Evolutionary conservation across 2,888 invertebrate genomes (phyloP), one percentile per base, ranked within the genome.

Genomic region (Cantharis rustica): DNA sequence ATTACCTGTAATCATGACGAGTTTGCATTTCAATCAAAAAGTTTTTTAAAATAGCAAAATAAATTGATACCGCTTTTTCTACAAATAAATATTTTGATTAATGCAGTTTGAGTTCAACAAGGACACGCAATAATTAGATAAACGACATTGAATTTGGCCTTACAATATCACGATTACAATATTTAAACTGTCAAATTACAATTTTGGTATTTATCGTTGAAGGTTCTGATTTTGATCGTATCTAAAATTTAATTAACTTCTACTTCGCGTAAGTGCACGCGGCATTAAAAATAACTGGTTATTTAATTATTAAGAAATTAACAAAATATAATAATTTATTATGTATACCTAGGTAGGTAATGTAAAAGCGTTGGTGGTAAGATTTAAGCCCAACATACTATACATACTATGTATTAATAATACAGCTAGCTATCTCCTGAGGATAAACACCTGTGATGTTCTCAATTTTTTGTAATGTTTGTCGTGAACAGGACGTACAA

Each of bases 401-500:
- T 13, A 7, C 47, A 47, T 47, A n/a, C 47, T n/a, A n/a, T 47
- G 47, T 47, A 47, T 47, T 47, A 47, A 47, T 47, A 47, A 47
- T 47, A 47, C 47, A 71, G 61, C 47, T 47, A 69, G 16, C 11
- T 17, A 17, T 47, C 31, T 47, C 31, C 69, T 61, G 68, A 61
- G 75, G 26, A 68, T 20, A 77, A 77, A 77, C 77, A 77, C 77
- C 77, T 77, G 77, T 77, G 77, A 68, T 74, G 74, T 74, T 69
- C 73, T 77, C 64, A 69, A 77, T 71, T 77, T 77, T 74, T 77
- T 77, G 77, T 26, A 16, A 70, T 47, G 68, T 20, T 70, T 73
- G 47, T 71, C 77, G 74, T 69, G 77, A 73, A 64, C 73, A 72
- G 68, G 77, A 73, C 77, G 77, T 66, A 66, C 64, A 71, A 71